phyloP scores from a whole-genome alignment of 2,888 invertebrate species.

The Drosophila tanythrix region DNA sequence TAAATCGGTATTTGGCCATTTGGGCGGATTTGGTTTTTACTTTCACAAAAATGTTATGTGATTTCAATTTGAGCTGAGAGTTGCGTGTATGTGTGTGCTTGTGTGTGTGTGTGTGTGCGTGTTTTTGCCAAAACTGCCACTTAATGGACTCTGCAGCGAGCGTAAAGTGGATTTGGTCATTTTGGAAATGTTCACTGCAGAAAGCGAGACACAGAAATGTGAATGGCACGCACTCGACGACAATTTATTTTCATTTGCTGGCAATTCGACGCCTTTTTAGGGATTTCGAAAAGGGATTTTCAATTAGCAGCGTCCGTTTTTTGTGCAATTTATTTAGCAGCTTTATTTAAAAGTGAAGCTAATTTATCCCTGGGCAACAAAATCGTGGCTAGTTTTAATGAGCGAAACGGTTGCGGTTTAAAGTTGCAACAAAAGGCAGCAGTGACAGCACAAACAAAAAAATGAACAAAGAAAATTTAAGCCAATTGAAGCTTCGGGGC shows the following conservation, averaged over 20 bases:
- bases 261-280: slow-evolving; percentile 51
- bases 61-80: slow-evolving; percentile 44
- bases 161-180: slow-evolving; percentile 75
- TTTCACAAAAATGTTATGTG: slow-evolving; percentile 37
- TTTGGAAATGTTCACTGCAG: slow-evolving; percentile 37
- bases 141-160: slow-evolving; percentile 64
- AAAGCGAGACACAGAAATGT: background rate
- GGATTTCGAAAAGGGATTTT: slow-evolving; percentile 69
- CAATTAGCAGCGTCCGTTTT: slow-evolving; percentile 54
- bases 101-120: background rate
- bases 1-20: slow-evolving; percentile 27
- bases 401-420: slow-evolving; percentile 31
- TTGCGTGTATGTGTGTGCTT: background rate
- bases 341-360: slow-evolving; percentile 58
- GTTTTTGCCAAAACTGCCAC: slow-evolving; percentile 44
- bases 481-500: slow-evolving; percentile 72
- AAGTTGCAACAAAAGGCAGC: slow-evolving; percentile 30
- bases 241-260: slow-evolving; percentile 60
- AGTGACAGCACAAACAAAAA: slow-evolving; percentile 5
- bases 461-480: slow-evolving; percentile 34
- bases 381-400: slow-evolving; percentile 41
- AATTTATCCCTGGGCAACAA: slow-evolving; percentile 46
- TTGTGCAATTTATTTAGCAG: slow-evolving; percentile 56
- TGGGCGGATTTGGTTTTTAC: slow-evolving; percentile 35
- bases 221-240: slow-evolving; percentile 41